Evolutionary conservation across 2,797 vertebrate genomes (phyloP), one percentile per base, ranked within the genome.

Genomic region (Harpagifer antarcticus): DNA sequence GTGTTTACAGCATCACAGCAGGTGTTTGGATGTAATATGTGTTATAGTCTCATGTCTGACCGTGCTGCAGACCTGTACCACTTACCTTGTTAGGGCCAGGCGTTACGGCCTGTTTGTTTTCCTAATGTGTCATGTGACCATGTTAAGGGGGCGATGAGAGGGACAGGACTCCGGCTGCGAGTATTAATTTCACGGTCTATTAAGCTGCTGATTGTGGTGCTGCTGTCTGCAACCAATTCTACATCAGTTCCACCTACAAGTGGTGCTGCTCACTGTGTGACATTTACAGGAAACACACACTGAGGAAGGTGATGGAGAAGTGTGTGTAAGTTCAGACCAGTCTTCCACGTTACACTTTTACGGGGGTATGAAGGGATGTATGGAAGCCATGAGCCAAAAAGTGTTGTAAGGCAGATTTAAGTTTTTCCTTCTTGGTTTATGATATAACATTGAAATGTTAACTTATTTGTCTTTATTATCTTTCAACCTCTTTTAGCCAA

Each of bases 171-270:
- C 53, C 2, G 40, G 69, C 72, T 56, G 76, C 4, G 58, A 79
- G 59, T 85, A 86, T 85, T 88, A 86, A 89, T 91, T 91, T 91
- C 86, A 91, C 31, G 79, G 83, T 61, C 75, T 77, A 88, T 91
- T 92, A 88, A 68, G 64, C 49, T 1, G 44, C 27, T 88, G 83
- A 90, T 89, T 84, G 82, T 68, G 72, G 74, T 45, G 50, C 67
- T 5, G 65, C 64, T 31, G 75, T 80, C 75, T 83, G 83, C 85
- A 66, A 74, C 73, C 68, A 74, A 89, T 86, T 80, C 69, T 42
- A 70, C 85, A 86, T 83, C 81, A 48, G 76, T 84, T 78, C 77
- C 84, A 78, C 75, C 74, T 47, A 52, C 67, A 9, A 76, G 67
- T 42, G 68, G 59, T 63, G 33, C 49, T 11, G 31, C 33, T 1